phyloP scores from a whole-genome alignment of 2,113 vertebrate species.

The Actinemys pallida region DNA sequence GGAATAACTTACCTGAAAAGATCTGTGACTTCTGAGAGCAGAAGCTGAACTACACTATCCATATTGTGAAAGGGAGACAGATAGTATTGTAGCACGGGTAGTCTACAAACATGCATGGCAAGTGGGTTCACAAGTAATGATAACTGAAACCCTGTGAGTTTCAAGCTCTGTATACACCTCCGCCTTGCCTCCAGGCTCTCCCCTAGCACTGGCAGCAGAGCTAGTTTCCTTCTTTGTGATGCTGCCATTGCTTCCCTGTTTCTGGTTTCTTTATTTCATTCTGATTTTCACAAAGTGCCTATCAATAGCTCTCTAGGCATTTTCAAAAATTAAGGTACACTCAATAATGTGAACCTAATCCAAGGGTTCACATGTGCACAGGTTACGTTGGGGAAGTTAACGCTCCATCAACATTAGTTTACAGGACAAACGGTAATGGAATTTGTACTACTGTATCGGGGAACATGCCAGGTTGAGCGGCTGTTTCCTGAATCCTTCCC shows the following conservation, averaged over 20 bases:
- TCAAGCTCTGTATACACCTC: not conserved
- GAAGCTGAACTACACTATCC: not conserved
- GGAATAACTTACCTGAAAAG: not conserved
- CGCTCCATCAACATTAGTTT: conserved; percentile 3
- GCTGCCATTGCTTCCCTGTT: not conserved
- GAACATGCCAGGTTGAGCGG: conserved; percentile 13
- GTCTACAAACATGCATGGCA: not conserved
- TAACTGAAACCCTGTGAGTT: not conserved
- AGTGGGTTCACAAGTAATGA: not conserved
- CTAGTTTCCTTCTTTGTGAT: not conserved
- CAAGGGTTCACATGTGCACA: not conserved
- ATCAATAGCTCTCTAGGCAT: not conserved
- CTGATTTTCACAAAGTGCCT: not conserved
- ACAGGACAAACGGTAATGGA: conserved; percentile 32
- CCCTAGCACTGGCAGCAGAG: not conserved
- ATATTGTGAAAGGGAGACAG: not conserved
- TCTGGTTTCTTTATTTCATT: not conserved
- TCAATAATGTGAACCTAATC: not conserved
- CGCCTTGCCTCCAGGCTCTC: not conserved
- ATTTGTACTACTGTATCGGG: conserved; percentile 39
- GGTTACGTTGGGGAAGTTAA: not conserved
- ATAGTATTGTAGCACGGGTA: not conserved
- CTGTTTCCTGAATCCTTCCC: conserved; percentile 59
- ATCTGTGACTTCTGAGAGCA: not conserved
- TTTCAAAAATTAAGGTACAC: not conserved